Conservation (phyloP, 2,113 vertebrate genomes). For the Poeciliopsis turrubarensis region DNA sequence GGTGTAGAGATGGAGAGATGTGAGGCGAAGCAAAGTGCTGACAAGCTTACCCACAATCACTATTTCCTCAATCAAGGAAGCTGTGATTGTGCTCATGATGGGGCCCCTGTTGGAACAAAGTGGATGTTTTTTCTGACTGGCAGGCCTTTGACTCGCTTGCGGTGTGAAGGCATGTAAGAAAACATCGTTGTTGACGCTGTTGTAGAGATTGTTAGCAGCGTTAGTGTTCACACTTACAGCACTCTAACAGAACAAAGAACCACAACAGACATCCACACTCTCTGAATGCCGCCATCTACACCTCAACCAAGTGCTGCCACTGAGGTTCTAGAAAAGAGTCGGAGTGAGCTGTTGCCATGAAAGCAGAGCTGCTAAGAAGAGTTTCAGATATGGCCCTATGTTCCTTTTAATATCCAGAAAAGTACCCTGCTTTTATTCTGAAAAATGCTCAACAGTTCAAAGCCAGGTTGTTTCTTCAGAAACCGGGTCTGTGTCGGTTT, state of each 20-base stretch:
- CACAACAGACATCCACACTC: constrained; percentile 47
- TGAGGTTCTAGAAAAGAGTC: constrained; percentile 70
- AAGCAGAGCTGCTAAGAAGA: constrained; percentile 39
- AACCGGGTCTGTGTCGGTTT: constrained; percentile 33
- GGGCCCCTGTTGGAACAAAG: constrained; percentile 1
- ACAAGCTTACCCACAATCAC: constrained; percentile 26
- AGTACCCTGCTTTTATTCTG: constrained; percentile 81
- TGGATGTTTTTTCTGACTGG: neutral
- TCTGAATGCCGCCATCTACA: constrained; percentile 36
- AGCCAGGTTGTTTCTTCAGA: constrained; percentile 69
- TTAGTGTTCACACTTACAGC: constrained; percentile 48
- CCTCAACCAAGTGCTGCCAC: constrained; percentile 46
- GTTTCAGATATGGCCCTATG: constrained; percentile 81
- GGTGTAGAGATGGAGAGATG: neutral
- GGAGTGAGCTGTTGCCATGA: constrained; percentile 50
- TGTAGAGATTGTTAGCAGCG: neutral
- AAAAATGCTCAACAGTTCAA: constrained; percentile 75
- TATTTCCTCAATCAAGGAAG: constrained; percentile 25
- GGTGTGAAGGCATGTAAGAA: constrained; percentile 1
- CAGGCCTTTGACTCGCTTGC: neutral
- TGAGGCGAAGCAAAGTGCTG: neutral
- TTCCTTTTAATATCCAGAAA: constrained; percentile 80
- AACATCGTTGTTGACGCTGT: constrained; percentile 8
- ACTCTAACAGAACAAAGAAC: constrained; percentile 24
- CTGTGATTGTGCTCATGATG: constrained; percentile 32